phyloP scores from a whole-genome alignment of 2,888 invertebrate genomes.

The Bombylius discolor region DNA sequence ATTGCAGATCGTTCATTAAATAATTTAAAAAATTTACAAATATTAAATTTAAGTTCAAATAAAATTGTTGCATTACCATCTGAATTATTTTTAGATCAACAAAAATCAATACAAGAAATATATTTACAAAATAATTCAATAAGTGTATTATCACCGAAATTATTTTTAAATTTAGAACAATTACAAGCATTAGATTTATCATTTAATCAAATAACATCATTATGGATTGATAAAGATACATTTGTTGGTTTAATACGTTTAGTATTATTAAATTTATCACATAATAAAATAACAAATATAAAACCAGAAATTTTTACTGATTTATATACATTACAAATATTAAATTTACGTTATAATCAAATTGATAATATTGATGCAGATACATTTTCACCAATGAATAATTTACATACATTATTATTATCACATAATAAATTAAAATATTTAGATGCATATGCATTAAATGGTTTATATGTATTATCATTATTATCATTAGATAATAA shows the following conservation, averaged over 20 bases:
- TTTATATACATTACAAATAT: slow-evolving; percentile 70
- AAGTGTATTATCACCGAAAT: slow-evolving; percentile 67
- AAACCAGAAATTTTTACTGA: slow-evolving; percentile 75
- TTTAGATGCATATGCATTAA: slow-evolving; percentile 73
- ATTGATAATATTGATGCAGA: slow-evolving; percentile 73
- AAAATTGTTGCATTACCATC: slow-evolving; percentile 78
- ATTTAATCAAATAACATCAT: slow-evolving; percentile 71
- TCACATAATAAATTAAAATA: slow-evolving; percentile 76
- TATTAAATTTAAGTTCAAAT: slow-evolving; percentile 81
- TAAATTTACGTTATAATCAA: slow-evolving; percentile 74
- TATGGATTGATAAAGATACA: slow-evolving; percentile 73
- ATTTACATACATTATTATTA: slow-evolving; percentile 75
- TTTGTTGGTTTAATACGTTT: slow-evolving; percentile 80
- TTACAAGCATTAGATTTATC: slow-evolving; percentile 72
- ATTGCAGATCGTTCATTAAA: slow-evolving; percentile 71
- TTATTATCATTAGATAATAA: slow-evolving; percentile 77
- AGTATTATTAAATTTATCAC: slow-evolving; percentile 72
- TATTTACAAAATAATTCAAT: slow-evolving; percentile 86
- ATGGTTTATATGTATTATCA: slow-evolving; percentile 77
- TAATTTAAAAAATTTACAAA: slow-evolving; percentile 66
- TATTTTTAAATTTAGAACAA: slow-evolving; percentile 74
- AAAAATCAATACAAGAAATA: slow-evolving; percentile 71
- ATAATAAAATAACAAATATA: slow-evolving; percentile 67
- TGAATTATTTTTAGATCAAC: slow-evolving; percentile 67
- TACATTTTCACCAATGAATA: slow-evolving; percentile 83